Base-by-base conservation (phyloP, 2,113 vertebrate species). In the Vicugna pacos region DNA sequence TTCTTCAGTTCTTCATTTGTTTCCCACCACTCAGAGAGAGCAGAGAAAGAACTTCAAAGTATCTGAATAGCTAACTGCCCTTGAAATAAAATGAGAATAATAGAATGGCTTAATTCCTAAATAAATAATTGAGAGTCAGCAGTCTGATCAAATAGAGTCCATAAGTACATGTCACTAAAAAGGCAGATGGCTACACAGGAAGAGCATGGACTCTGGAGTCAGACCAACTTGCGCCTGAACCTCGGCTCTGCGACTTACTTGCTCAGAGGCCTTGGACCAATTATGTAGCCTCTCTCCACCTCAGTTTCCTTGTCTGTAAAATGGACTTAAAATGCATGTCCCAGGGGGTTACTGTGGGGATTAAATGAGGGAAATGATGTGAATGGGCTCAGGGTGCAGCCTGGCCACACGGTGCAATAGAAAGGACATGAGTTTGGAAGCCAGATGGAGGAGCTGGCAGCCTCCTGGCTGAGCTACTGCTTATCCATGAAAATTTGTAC, bases 241-340 rank as follows among this genome's bases (percentile, higher is more conserved):
- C 10, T 84, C 26, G 38, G 16, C 52, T 69, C 48, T 48, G 30
- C 14, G 8, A 30, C n/a, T 87, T 64, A n/a, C 50, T 95, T 83
- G 15, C 50, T 54, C 24, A 90, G 54, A 20, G 14, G 80, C 13
- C 11, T 62, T 42, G 56, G 48, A 84, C 11, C 42, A 22, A 76
- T 67, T 32, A 46, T 6, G 7, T 77, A 77, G 89, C 1, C 20
- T 67, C n/a, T 76, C 52, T 60, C 19, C 76, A 17, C 30, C 72
- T 93, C 48, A 60, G 70, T 88, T 89, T 90, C 32, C 64, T 86
- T n/a, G 85, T 89, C 15, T 85, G 10, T 65, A 58, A 92, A 95
- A 46, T 42, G 19, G 32, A 89, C 38, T 50, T 69, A 70, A 65
- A 46, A 86, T 19, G 87, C 5, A 3, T 54, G 50, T 62, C 54